phyloP scores from a whole-genome alignment of 2,113 vertebrate genomes.

The Leucoraja erinaceus region DNA sequence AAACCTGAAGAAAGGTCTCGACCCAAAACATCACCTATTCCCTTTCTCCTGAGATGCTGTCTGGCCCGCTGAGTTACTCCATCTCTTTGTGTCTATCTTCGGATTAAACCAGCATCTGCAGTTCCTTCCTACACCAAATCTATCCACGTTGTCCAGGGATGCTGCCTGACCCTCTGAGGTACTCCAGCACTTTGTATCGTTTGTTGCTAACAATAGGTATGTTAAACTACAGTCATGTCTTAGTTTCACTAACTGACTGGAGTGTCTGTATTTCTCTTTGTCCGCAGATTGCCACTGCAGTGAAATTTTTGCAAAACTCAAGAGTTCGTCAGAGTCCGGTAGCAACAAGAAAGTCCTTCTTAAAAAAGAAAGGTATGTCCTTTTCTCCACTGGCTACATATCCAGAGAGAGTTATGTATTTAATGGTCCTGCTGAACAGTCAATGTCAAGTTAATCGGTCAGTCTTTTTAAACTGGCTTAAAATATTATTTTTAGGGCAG shows the following conservation, averaged over 20 bases:
- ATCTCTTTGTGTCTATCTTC: too few species aligned
- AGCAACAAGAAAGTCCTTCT: slow-evolving; percentile 78
- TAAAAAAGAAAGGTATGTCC: slow-evolving; percentile 91
- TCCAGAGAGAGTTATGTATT: not conserved
- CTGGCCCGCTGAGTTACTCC: too few species aligned
- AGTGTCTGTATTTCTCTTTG: slow-evolving; percentile 3
- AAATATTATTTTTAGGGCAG: not conserved
- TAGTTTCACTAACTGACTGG: slow-evolving; percentile 5
- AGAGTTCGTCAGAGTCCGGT: slow-evolving; percentile 85
- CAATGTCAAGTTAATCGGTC: not conserved
- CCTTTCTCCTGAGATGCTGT: too few species aligned
- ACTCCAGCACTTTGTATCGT: too few species aligned
- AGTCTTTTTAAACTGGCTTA: not conserved
- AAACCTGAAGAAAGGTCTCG: too few species aligned
- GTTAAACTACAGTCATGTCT: not conserved
- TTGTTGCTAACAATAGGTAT: not conserved
- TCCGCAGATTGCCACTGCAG: slow-evolving; percentile 80
- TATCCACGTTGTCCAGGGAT: too few species aligned
- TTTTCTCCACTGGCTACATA: not conserved
- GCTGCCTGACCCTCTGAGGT: too few species aligned
- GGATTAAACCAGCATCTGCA: too few species aligned
- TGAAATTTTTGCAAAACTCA: slow-evolving; percentile 91
- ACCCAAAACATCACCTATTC: too few species aligned
- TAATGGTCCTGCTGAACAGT: too few species aligned
- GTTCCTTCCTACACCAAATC: too few species aligned